Percentiles rank a stretch among this genome's conserved stretches.
These are phyloP conservation scores for Margaritifera margaritifera DNA, from an alignment of 2,888 invertebrate genomes.

Conservation along the genomic window DNA sequence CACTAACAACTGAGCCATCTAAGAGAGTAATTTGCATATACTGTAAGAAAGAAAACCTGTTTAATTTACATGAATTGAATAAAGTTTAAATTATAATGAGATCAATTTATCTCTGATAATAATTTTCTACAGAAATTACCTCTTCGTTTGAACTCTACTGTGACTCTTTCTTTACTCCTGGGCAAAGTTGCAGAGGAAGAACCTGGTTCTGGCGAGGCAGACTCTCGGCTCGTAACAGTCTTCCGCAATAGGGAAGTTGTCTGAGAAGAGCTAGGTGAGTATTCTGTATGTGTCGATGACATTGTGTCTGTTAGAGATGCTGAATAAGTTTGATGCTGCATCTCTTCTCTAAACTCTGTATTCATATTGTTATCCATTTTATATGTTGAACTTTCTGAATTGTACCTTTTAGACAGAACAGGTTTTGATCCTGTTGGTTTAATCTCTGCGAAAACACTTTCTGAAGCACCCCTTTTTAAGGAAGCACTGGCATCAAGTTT, in stretches of 20 bases:
- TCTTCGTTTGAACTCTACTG: slow-evolving; percentile 48
- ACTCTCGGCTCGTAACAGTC: slow-evolving; percentile 33
- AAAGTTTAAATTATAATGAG: neutral
- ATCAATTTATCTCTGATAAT: too few species aligned
- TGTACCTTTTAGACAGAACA: slow-evolving; percentile 28
- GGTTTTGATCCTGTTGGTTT: slow-evolving; percentile 26
- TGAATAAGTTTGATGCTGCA: slow-evolving; percentile 6
- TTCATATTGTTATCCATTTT: slow-evolving; percentile 8
- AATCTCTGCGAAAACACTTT: slow-evolving; percentile 3
- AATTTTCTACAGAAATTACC: slow-evolving; percentile 20
- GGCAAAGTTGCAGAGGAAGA: slow-evolving; percentile 29
- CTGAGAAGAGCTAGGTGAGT: slow-evolving; percentile 14
- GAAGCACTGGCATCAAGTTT: slow-evolving; percentile 26
- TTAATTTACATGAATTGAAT: neutral
- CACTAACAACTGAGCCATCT: too few species aligned
- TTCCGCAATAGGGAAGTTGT: slow-evolving; percentile 26
- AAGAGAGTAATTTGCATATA: too few species aligned
- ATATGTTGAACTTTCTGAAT: slow-evolving; percentile 14
- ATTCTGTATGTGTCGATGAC: too few species aligned
- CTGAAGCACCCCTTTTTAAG: slow-evolving; percentile 1
- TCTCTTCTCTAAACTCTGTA: slow-evolving; percentile 7
- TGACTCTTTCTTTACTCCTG: slow-evolving; percentile 11
- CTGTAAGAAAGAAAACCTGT: slow-evolving; percentile 1
- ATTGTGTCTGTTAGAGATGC: neutral
- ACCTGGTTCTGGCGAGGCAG: slow-evolving; percentile 15